Percentiles rank a stretch among this genome's conserved stretches.
phyloP scores from a whole-genome alignment of 2,797 vertebrate species.

The Vespertilio murinus region DNA sequence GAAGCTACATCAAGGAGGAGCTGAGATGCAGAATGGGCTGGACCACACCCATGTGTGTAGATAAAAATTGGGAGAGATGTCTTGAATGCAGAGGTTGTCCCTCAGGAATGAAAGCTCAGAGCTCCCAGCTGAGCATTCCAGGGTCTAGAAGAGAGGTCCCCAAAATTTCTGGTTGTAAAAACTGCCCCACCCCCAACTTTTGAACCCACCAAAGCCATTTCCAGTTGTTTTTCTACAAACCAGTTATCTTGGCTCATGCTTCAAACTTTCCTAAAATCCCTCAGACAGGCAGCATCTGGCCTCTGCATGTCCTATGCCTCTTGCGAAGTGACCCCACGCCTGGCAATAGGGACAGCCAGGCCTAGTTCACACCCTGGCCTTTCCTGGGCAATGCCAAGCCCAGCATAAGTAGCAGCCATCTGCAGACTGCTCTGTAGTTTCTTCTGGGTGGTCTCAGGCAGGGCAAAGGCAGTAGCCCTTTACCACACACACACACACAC shows the following conservation, averaged over 20 bases:
- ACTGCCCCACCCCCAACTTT: neutral
- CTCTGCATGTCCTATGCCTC: neutral
- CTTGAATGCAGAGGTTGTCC: neutral
- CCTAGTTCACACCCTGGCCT: too few relatives aligned
- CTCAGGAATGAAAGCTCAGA: neutral
- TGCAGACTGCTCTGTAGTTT: neutral
- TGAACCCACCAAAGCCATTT: neutral
- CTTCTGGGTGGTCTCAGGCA: neutral
- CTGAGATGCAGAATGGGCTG: neutral
- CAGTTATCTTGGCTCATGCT: neutral
- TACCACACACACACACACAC: neutral
- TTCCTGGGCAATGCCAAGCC: too few relatives aligned
- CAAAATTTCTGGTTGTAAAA: neutral
- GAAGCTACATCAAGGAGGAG: neutral
- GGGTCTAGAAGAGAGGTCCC: neutral
- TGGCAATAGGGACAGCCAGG: neutral
- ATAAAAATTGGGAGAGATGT: neutral
- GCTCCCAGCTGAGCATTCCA: neutral
- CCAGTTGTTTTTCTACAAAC: neutral
- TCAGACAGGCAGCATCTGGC: neutral
- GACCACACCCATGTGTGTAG: neutral
- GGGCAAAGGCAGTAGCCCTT: neutral
- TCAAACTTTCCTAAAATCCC: neutral
- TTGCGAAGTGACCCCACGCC: neutral
- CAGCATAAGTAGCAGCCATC: neutral